phyloP scores from a whole-genome alignment of 1,140 invertebrate species.

The Drosophila tsacasi region DNA sequence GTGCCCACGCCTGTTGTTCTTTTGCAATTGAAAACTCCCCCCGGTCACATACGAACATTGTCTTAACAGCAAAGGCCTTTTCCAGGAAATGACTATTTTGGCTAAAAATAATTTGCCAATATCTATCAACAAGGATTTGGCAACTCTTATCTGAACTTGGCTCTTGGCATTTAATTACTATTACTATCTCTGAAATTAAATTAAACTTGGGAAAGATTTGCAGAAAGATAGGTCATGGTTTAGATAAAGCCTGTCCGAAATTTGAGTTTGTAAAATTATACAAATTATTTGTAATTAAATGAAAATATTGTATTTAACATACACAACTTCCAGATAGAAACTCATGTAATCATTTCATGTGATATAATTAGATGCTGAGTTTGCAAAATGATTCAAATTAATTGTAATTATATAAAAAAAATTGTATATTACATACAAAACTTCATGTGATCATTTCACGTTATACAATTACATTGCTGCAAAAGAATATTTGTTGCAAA shows the following conservation, averaged over 20 bases:
- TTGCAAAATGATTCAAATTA: not conserved
- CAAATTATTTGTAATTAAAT: not conserved
- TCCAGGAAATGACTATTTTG: conserved; percentile 25
- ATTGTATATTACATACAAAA: not conserved
- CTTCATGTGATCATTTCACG: not conserved
- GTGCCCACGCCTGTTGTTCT: not conserved
- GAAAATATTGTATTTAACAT: not conserved
- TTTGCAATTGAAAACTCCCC: conserved; percentile 14
- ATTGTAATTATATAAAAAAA: not conserved
- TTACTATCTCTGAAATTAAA: conserved; percentile 4
- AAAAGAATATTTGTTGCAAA: not conserved
- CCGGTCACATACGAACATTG: not conserved
- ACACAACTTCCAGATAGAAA: too few species aligned
- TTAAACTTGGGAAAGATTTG: not conserved
- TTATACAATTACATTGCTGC: not conserved
- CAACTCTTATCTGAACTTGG: not conserved
- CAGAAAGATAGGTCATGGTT: conserved; percentile 3
- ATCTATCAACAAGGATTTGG: conserved; percentile 1
- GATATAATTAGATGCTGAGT: not conserved
- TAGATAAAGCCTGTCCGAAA: too few species aligned
- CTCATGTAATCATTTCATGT: not conserved
- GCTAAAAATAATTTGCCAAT: conserved; percentile 19
- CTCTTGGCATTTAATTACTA: not conserved
- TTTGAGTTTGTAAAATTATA: not conserved
- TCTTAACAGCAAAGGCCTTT: conserved; percentile 10